Conservation (phyloP, 2,113 vertebrate species). For the Chloebia gouldiae region DNA sequence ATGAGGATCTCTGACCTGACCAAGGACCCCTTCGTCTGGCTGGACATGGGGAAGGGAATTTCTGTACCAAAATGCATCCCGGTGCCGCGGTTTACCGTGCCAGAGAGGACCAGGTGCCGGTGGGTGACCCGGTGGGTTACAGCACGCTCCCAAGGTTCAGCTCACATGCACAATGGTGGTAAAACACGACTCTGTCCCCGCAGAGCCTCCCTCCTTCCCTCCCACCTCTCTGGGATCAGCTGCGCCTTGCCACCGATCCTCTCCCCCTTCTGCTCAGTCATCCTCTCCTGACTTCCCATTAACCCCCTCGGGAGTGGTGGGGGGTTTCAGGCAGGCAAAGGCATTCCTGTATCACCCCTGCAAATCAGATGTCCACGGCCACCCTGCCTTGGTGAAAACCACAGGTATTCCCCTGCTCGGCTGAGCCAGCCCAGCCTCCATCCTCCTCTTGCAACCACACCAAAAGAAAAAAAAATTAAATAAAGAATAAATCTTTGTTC, state of each 20-base stretch:
- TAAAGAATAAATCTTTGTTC: conserved; percentile 16
- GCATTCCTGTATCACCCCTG: neutral
- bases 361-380: rapidly evolving
- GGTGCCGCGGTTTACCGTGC: neutral
- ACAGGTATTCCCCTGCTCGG: neutral
- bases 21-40: rapidly evolving
- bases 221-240: conserved; percentile 40
- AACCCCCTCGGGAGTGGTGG: neutral
- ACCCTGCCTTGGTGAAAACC: neutral
- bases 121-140: neutral
- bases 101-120: neutral
- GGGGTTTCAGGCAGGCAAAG: neutral
- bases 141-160: neutral
- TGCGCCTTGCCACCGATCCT: neutral
- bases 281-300: conserved; percentile 37
- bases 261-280: conserved; percentile 38
- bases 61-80: neutral
- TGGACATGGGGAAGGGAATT: neutral
- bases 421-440: neutral
- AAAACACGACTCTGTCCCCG: conserved; percentile 53
- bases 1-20: neutral
- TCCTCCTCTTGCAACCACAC: neutral
- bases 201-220: conserved; percentile 10
- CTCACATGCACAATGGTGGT: conserved; percentile 10
- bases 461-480: neutral